A percentile compares a stretch with the other conserved stretches of the same genome.
These are phyloP conservation scores for Pegoplata infirma DNA, from an alignment of 2,888 invertebrate species.

Conservation along the genomic window DNA sequence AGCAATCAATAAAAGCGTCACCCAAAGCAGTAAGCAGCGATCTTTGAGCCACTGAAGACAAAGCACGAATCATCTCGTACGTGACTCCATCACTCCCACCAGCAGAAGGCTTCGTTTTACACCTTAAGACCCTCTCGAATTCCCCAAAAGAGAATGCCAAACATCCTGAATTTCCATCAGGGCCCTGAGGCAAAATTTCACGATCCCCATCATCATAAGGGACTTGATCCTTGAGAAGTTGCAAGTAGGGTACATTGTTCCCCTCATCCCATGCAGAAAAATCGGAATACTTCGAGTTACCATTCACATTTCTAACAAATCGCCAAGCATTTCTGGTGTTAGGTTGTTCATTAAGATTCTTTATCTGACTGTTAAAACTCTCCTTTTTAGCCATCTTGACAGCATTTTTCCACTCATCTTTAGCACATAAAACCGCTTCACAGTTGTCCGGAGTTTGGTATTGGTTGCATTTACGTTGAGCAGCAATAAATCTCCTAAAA, in stretches of 20 bases:
- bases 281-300: no score
- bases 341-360: neutral
- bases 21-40: neutral
- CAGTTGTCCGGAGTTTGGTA: neutral
- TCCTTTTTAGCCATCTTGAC: neutral
- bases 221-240: neutral
- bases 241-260: neutral
- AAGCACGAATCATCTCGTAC: neutral
- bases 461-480: neutral
- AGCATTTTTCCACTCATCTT: neutral
- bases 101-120: neutral
- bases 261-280: no score
- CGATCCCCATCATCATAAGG: neutral
- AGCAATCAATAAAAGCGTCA: neutral
- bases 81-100: neutral
- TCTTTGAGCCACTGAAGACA: neutral
- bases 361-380: neutral
- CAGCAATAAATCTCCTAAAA: neutral
- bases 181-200: neutral
- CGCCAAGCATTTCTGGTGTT: neutral
- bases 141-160: neutral
- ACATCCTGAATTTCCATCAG: neutral
- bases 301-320: neutral
- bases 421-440: neutral
- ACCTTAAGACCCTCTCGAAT: neutral